A percentile compares a stretch with the other conserved stretches of the same genome.
phyloP scores from a whole-genome alignment of 2,113 vertebrate species.

The Nesoenas mayeri region DNA sequence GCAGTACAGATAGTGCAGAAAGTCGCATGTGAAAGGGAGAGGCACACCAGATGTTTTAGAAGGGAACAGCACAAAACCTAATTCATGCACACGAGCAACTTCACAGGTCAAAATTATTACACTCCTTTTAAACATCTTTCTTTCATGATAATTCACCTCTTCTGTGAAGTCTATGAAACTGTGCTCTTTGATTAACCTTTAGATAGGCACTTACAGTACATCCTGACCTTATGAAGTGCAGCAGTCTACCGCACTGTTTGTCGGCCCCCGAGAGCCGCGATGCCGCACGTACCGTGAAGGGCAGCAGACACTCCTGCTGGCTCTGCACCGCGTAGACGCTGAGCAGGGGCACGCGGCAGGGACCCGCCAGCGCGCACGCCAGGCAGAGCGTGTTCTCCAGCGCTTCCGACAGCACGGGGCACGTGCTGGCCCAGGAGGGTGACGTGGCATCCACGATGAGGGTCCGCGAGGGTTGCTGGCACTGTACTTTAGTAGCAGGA shows the following conservation, averaged over 20 bases:
- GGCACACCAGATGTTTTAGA: neutral
- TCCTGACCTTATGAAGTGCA: neutral
- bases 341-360: slow-evolving; percentile 84
- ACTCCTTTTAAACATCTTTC: neutral
- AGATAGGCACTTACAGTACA: neutral
- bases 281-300: slow-evolving; percentile 84
- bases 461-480: slow-evolving; percentile 78
- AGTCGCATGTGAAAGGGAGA: neutral
- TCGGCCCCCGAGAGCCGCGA: neutral
- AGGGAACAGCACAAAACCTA: neutral
- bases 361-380: slow-evolving; percentile 82
- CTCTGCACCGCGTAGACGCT: slow-evolving; percentile 85
- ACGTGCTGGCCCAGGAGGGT: slow-evolving; percentile 82
- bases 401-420: slow-evolving; percentile 81
- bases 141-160: neutral
- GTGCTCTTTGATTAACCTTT: neutral
- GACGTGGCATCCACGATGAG: slow-evolving; percentile 84
- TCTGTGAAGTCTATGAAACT: neutral
- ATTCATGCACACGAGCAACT: neutral
- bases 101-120: neutral
- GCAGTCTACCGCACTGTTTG: neutral
- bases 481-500: neutral
- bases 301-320: slow-evolving; percentile 90
- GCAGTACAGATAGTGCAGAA: neutral
- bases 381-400: slow-evolving; percentile 88